Conservation (phyloP, 2,888 invertebrate genomes). For the Hermaeophaga mercurialis region DNA sequence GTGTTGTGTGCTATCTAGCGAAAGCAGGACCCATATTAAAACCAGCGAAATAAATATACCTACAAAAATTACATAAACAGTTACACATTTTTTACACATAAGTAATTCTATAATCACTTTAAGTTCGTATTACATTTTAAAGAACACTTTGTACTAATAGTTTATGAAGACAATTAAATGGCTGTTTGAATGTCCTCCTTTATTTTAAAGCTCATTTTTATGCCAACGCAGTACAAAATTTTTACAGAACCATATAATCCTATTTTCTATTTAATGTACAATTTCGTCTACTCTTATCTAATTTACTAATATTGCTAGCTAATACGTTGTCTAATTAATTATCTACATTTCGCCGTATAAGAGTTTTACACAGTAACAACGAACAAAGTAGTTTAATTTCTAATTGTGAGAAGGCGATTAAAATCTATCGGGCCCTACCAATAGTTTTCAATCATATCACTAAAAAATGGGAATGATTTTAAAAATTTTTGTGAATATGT, state of each 20-base stretch:
- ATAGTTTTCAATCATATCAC: conserved; percentile 5
- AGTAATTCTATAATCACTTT: too few species aligned
- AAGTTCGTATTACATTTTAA: too few species aligned
- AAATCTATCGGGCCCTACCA: conserved; percentile 23
- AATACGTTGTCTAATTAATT: conserved; percentile 42
- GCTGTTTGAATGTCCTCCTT: conserved; percentile 49
- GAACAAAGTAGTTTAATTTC: neutral
- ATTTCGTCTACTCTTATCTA: conserved; percentile 20
- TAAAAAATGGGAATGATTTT: neutral
- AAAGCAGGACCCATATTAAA: too few species aligned
- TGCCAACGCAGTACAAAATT: conserved; percentile 40
- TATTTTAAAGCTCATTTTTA: conserved; percentile 22
- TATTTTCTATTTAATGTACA: conserved; percentile 36
- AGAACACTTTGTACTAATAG: neutral
- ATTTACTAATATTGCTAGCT: conserved; percentile 45
- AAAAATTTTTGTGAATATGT: neutral
- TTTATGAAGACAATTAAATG: conserved; percentile 50
- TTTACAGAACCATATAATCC: conserved; percentile 27
- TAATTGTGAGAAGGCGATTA: conserved; percentile 1
- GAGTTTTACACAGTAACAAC: neutral
- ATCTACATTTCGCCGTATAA: conserved; percentile 28
- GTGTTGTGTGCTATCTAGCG: too few species aligned
- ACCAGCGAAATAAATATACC: too few species aligned
- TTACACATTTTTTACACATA: too few species aligned
- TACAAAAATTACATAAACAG: too few species aligned